Evolutionary conservation across 2,888 invertebrate species (phyloP).

Genomic region (Ichneumon xanthorius): DNA sequence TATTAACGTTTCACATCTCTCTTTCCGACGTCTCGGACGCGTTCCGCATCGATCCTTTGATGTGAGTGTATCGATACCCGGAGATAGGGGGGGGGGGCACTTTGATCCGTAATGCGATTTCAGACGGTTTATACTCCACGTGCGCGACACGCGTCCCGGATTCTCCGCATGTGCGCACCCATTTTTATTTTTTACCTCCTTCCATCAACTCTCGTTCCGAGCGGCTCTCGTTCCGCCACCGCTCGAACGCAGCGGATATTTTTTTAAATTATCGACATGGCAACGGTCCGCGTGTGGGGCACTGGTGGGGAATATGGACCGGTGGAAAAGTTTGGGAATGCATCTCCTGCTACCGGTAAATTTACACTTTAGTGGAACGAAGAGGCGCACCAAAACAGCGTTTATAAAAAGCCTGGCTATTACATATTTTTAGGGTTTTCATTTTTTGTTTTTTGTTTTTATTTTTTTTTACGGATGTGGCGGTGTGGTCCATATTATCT

Average conservation of each 20-base stretch:
- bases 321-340: no score
- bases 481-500: no score
- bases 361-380: no score
- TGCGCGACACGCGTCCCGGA: conserved; percentile 60
- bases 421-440: no score
- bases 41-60: conserved; percentile 59
- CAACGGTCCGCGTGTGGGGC: background rate
- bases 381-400: no score
- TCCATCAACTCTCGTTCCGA: background rate
- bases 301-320: no score
- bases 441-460: no score
- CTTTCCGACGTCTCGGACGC: conserved; percentile 28
- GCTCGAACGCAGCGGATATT: background rate
- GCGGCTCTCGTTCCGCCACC: background rate
- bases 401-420: no score
- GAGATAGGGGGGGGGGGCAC: conserved; percentile 7
- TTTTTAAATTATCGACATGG: conserved; percentile 6
- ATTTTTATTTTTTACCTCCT: conserved; percentile 21
- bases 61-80: conserved; percentile 58
- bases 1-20: conserved; percentile 31
- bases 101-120: conserved; percentile 67
- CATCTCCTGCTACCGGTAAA: no score
- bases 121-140: conserved; percentile 67
- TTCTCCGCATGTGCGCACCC: conserved; percentile 61
- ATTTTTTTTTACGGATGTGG: no score